These are phyloP conservation scores for Reticulitermes lucifugus DNA, from an alignment of 2,888 invertebrate genomes.

Conservation along the genomic window DNA sequence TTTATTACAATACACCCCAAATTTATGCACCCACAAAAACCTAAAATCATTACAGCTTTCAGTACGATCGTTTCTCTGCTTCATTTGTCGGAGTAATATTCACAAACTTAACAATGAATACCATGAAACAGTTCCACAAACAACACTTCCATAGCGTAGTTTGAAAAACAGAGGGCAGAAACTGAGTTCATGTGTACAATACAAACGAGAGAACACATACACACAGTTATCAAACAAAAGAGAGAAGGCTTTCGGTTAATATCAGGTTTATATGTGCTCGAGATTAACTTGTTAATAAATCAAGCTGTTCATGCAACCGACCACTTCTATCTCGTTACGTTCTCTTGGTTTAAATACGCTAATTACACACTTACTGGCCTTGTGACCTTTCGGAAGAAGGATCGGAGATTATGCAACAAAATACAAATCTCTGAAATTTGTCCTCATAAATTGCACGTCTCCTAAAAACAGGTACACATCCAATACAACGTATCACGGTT, in stretches of 20 bases:
- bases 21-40: not conserved
- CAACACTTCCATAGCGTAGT: not conserved
- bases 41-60: not conserved
- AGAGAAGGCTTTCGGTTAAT: conserved; percentile 1
- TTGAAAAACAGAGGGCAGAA: not conserved
- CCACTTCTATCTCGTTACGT: not conserved
- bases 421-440: not conserved
- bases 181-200: not conserved
- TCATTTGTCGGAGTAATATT: not conserved
- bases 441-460: not conserved
- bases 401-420: not conserved
- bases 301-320: not conserved
- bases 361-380: not conserved
- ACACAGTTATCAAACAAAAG: not conserved
- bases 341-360: not conserved
- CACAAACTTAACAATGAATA: conserved; percentile 16
- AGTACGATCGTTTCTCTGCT: not conserved
- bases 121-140: conserved; percentile 24
- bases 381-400: not conserved
- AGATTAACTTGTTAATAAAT: not conserved
- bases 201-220: conserved; percentile 6
- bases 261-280: not conserved
- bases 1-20: not conserved
- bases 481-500: too few species aligned
- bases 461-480: too few species aligned